phyloP scores from a whole-genome alignment of 2,797 vertebrate species.

The Cygnus olor region DNA sequence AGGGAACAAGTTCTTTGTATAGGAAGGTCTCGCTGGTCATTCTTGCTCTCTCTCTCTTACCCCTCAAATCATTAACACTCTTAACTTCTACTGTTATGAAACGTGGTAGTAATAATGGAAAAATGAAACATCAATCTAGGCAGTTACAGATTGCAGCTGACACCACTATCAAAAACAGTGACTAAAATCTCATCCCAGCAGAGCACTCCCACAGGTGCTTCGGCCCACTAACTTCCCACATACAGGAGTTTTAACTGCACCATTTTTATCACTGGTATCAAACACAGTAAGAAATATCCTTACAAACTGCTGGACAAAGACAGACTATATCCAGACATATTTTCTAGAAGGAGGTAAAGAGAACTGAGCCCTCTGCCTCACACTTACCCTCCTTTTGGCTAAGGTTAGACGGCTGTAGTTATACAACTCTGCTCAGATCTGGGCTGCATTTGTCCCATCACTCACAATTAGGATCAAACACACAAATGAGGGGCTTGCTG shows the following conservation, averaged over 20 bases:
- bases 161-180: neutral
- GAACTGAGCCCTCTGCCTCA: neutral
- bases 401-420: neutral
- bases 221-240: neutral
- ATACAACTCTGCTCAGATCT: neutral
- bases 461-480: neutral
- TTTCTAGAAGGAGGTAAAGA: neutral
- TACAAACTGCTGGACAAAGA: neutral
- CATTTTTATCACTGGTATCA: neutral
- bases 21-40: neutral
- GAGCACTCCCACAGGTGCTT: neutral
- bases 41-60: neutral
- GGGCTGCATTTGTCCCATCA: neutral
- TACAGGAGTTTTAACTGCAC: neutral
- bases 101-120: neutral
- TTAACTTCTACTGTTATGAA: neutral
- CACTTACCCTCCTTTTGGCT: neutral
- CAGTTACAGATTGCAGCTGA: neutral
- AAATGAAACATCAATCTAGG: neutral
- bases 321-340: neutral
- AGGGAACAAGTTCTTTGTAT: neutral
- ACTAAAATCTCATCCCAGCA: neutral
- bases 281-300: neutral
- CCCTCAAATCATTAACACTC: neutral
- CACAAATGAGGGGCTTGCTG: neutral